These are phyloP conservation scores for Chrysocyon brachyurus DNA, from an alignment of 2,797 vertebrate genomes.

Conservation along the genomic window DNA sequence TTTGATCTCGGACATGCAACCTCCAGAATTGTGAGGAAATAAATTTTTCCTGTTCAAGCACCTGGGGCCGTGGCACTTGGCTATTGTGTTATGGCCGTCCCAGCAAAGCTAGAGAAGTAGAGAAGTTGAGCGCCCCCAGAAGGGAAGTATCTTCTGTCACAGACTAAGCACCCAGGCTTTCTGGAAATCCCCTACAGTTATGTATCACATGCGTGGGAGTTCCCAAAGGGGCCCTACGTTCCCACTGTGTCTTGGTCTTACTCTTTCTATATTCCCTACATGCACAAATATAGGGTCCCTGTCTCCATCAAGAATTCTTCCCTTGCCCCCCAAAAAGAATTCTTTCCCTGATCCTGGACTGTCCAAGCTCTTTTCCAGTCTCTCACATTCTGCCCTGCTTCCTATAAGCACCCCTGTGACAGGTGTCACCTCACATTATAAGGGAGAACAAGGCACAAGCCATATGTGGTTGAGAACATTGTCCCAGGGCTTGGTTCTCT, in stretches of 20 bases:
- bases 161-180: not conserved
- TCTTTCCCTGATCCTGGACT: not conserved
- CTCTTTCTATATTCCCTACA: not conserved
- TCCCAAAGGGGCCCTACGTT: not conserved
- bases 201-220: rapidly evolving
- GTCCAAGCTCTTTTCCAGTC: not conserved
- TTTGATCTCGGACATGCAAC: not conserved
- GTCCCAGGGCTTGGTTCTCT: not conserved
- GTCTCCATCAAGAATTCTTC: not conserved
- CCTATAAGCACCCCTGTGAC: not conserved
- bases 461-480: not conserved
- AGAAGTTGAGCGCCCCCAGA: not conserved
- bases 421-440: rapidly evolving
- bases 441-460: not conserved
- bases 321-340: not conserved
- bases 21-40: not conserved
- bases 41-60: not conserved
- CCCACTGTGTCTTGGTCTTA: not conserved
- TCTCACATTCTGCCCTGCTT: too few species aligned
- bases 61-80: not conserved
- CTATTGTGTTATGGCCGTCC: not conserved
- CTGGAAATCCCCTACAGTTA: not conserved
- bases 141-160: not conserved
- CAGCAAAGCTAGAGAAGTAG: not conserved
- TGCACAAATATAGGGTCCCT: too few species aligned